A percentile compares a stretch with the other conserved stretches of the same genome.
Conservation (phyloP, 1,140 invertebrate genomes). For the Euura lappo region DNA sequence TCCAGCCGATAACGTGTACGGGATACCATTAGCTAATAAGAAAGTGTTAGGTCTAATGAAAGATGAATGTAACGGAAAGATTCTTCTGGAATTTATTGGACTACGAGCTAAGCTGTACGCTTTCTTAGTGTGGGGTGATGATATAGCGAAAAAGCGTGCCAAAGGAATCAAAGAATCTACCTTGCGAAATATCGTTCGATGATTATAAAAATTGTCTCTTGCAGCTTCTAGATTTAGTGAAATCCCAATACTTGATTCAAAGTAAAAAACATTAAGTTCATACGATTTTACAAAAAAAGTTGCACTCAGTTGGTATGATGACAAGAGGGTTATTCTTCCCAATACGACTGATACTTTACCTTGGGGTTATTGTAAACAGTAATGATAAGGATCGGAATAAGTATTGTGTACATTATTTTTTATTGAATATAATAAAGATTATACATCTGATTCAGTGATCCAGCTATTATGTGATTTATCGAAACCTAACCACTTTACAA, state of each 20-base stretch:
- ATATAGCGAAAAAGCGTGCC: slow-evolving; percentile 3
- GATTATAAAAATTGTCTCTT: not conserved
- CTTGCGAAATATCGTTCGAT: not conserved
- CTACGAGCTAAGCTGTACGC: slow-evolving; percentile 46
- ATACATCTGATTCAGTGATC: not conserved
- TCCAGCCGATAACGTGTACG: slow-evolving; percentile 4
- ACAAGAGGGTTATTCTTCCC: slow-evolving; percentile 11
- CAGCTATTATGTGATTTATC: no score
- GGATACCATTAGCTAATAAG: slow-evolving; percentile 35
- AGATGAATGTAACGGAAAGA: slow-evolving; percentile 46
- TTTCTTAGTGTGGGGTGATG: not conserved
- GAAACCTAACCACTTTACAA: no score
- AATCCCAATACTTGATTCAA: no score
- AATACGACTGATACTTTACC: no score
- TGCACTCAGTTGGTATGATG: slow-evolving; percentile 9
- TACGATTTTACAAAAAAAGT: no score
- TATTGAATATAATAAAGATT: slow-evolving; percentile 13
- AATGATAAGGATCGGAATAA: no score
- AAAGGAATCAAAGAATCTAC: slow-evolving; percentile 22
- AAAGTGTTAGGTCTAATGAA: slow-evolving; percentile 57
- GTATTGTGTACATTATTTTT: no score
- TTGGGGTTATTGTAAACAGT: no score
- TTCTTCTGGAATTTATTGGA: slow-evolving; percentile 42
- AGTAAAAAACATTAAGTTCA: no score
- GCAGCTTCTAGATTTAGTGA: no score